Evolutionary conservation across 2,797 vertebrate genomes (phyloP), one percentile per base, ranked within the genome.

Genomic region (Notolepis coatsorum): DNA sequence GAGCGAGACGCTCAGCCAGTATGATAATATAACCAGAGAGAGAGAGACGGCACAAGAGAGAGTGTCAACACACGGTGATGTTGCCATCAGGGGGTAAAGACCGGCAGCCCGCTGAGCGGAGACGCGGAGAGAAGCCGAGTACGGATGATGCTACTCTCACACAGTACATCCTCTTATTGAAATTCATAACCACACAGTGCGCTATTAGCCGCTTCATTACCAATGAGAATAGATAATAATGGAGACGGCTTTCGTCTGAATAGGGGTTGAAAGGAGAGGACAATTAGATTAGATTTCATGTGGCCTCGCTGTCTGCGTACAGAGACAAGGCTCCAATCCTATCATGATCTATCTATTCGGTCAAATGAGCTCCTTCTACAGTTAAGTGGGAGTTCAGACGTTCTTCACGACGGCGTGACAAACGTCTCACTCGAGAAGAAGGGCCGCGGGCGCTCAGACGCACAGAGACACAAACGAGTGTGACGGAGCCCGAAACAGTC

Each of bases 271-370:
- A 70, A 80, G 8, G 59, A 69, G 47, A 73, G 47, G 67, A 77
- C 79, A 70, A 75, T 84, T 70, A 70, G 62, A 23, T 58, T n/a
- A 20, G 61, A 77, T 72, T 64, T 71, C 62, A 62, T 2, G 0
- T 27, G 13, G 31, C 31, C 46, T 57, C 10, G 30, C 65, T 67
- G 39, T 82, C 75, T 45, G 72, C 71, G 82, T 66, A 69, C 78
- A 61, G 0, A n/a, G 23, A 65, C 35, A 12, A 72, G 77, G 73
- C 80, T 78, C 71, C 80, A 47, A 18, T 77, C 78, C 79, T 65
- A 73, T 79, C 79, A 72, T 71, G 20, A 73, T 88, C 81, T 76
- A 68, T 87, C 78, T 79, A n/a, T n/a, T n/a, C n/a, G n/a, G 81
- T 80, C 78, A 71, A 64, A 85, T 88, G 81, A 80, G 68, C 64